Evolutionary conservation across 2,113 vertebrate species (phyloP).

Genomic region (Alethe diademata): DNA sequence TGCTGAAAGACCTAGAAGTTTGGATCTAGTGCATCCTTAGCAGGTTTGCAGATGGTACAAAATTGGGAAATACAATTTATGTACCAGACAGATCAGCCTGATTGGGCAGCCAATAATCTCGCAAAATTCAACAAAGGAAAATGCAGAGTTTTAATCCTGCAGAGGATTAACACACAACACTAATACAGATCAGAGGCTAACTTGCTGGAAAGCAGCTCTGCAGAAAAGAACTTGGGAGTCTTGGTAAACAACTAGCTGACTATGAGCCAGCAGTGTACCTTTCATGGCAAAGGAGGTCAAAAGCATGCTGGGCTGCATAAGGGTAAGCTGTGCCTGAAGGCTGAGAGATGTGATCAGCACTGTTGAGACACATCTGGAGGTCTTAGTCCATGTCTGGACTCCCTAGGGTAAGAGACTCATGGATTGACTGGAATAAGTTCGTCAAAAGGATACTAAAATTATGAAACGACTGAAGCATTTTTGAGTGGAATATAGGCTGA

Average conservation of each 20-base stretch:
- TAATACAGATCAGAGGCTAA: not conserved
- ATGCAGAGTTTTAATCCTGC: not conserved
- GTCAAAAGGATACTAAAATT: not conserved
- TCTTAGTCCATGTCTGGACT: not conserved
- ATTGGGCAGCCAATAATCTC: not conserved
- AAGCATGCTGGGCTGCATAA: not conserved
- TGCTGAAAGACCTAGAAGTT: not conserved
- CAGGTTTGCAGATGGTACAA: not conserved
- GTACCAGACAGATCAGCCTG: not conserved
- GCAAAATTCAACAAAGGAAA: not conserved
- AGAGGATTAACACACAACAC: not conserved
- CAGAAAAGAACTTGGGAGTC: not conserved
- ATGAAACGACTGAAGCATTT: not conserved
- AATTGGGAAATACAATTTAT: not conserved
- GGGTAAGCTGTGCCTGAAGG: not conserved
- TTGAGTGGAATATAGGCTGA: not conserved
- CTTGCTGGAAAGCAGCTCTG: not conserved
- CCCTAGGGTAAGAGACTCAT: not conserved
- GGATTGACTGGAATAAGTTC: not conserved
- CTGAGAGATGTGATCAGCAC: not conserved
- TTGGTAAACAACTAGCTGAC: not conserved
- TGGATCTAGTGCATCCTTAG: not conserved
- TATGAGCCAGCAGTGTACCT: not conserved
- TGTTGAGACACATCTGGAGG: not conserved
- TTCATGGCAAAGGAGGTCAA: not conserved